A percentile compares a stretch with the other conserved stretches of the same genome.
Conservation (phyloP, 2,888 invertebrate species). For the Drosophila nr. perissopoda region DNA sequence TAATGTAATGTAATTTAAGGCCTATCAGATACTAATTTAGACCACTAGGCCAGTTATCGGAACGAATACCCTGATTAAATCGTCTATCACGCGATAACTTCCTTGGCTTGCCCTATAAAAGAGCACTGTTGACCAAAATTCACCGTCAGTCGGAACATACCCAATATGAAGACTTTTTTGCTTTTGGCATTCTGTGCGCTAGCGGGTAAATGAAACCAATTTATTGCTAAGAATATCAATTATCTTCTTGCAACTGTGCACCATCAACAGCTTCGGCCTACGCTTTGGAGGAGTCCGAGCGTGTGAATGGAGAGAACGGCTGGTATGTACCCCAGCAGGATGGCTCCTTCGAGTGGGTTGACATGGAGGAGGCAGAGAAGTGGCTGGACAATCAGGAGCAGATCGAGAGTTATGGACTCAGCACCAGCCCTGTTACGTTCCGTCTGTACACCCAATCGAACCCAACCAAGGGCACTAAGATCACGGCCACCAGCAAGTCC, state of each 20-base stretch:
- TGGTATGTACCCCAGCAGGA: constrained; percentile 70
- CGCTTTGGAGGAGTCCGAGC: constrained; percentile 59
- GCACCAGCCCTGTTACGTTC: constrained; percentile 58
- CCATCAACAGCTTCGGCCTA: constrained; percentile 37
- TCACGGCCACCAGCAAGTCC: constrained; percentile 53
- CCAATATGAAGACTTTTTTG: constrained; percentile 54
- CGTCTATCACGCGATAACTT: constrained; percentile 21
- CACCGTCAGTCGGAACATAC: constrained; percentile 29
- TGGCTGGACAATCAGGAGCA: constrained; percentile 46
- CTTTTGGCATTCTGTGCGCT: constrained; percentile 52
- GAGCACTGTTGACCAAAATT: constrained; percentile 6
- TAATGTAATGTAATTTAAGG: constrained; percentile 4
- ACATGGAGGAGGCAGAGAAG: constrained; percentile 61
- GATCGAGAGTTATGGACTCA: constrained; percentile 41
- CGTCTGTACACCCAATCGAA: constrained; percentile 76
- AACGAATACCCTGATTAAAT: constrained; percentile 27
- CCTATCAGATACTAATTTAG: constrained; percentile 43
- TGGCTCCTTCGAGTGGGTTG: constrained; percentile 66
- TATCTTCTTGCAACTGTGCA: neutral
- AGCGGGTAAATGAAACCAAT: constrained; percentile 24
- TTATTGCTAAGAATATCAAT: neutral
- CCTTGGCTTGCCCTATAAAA: constrained; percentile 46
- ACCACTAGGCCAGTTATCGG: constrained; percentile 11
- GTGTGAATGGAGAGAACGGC: constrained; percentile 70
- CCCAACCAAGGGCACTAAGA: constrained; percentile 58